Evolutionary conservation across 92 coral and sea anemone genomes (phyloP), one percentile per base, ranked within the genome.

Genomic region (Porites rus): DNA sequence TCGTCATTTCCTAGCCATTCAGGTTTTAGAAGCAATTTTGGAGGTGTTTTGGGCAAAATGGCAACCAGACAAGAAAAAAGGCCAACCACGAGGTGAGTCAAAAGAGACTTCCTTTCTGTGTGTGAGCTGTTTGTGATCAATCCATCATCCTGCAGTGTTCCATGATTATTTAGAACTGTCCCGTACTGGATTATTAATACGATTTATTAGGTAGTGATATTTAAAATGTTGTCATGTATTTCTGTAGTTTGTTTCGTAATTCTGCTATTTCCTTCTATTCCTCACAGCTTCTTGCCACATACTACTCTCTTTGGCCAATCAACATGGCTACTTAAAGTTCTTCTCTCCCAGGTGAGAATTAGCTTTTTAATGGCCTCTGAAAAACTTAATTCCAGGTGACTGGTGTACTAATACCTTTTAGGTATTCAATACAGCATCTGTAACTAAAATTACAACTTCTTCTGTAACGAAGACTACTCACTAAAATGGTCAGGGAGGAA

Each of bases 1-100:
- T 38, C 46, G 46, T 38, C 46, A 38, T 38, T 38, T 38, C 46
- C 6, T 38, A 92, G 95, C 88, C 1, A 82, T 92, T 22, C 91
- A 90, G 46, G 79, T 92, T 66, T 14, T 92, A 10, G 77, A 80
- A 50, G 66, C 91, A 12, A 65, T 92, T 38, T 82, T 90, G 53
- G 93, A 92, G 50, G 81, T 90, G 51, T 82, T 92, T 65, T 81
- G 72, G 10, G 84, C 89, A 67, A 86, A 83, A 14, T 85, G 91
- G 76, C 70, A 84, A 50, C 93, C 91, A 63, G 93, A 87, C 77
- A 90, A 88, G 82, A 92, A 84, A 79, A 92, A 90, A 75, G 92
- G 93, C 20, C 93, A 87, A 24, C 85, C 93, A 7, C 93, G 93
- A 64, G 95, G 95, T 92, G 12, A 20, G 75, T 52, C 1, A 13